Conservation (phyloP, 2,888 invertebrate species). For the Nematopogon swammerdamellus region DNA sequence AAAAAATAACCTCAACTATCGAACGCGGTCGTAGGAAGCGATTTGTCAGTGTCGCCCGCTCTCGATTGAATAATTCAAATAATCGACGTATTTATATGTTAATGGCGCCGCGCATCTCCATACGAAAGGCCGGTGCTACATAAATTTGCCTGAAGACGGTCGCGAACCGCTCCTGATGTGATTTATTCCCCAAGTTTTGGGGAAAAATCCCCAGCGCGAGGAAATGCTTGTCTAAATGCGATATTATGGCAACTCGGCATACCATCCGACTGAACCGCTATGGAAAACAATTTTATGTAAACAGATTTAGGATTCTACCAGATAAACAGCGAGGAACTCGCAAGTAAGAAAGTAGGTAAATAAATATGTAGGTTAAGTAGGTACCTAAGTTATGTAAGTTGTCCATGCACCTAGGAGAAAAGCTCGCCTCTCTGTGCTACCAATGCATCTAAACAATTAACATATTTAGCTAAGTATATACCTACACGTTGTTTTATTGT, state of each 20-base stretch:
- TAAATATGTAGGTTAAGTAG: too few species aligned
- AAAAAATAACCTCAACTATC: neutral
- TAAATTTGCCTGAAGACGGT: conserved; percentile 56
- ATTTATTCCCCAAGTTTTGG: conserved; percentile 51
- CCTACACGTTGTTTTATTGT: too few species aligned
- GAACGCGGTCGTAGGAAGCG: conserved; percentile 32
- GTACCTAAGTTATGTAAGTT: too few species aligned
- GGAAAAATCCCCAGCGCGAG: conserved; percentile 51
- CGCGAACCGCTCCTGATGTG: conserved; percentile 53
- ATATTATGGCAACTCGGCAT: conserved; percentile 17
- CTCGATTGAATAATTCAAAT: conserved; percentile 59
- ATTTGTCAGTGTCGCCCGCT: conserved; percentile 57
- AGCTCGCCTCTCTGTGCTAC: too few species aligned
- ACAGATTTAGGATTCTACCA: neutral
- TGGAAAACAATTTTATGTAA: neutral
- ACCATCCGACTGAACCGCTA: neutral
- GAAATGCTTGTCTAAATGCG: conserved; percentile 56
- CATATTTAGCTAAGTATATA: too few species aligned
- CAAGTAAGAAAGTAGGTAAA: too few species aligned
- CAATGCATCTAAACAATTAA: too few species aligned
- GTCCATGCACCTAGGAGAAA: too few species aligned
- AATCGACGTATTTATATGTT: conserved; percentile 59
- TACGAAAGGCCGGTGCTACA: conserved; percentile 58
- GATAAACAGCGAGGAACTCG: too few species aligned
- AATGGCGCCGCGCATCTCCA: conserved; percentile 53